Percentiles rank a stretch among this genome's conserved stretches.
Evolutionary conservation across 2,888 invertebrate genomes (phyloP).

Genomic region (Cephonodes hylas): DNA sequence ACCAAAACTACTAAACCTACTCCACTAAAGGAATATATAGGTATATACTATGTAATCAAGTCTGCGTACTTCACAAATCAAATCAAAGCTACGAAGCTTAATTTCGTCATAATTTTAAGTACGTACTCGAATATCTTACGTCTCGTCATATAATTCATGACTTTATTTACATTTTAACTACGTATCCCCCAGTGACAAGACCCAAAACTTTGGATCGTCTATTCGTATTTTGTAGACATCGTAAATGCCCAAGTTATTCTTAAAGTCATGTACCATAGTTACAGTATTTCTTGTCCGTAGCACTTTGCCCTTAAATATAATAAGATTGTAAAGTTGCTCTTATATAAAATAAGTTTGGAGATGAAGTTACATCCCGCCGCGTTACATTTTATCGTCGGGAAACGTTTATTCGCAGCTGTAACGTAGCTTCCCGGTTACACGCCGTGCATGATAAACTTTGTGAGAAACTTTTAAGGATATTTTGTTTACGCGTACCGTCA

Average conservation of each 20-base stretch:
- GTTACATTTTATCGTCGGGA: not conserved
- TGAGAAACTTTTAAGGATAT: not conserved
- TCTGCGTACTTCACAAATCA: no score
- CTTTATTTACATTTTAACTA: not conserved
- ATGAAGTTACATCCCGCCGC: not conserved
- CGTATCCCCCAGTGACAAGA: not conserved
- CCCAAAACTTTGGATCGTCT: not conserved
- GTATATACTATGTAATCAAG: no score
- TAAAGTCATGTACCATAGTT: not conserved
- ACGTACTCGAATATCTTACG: no score
- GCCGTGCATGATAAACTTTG: not conserved
- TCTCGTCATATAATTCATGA: not conserved
- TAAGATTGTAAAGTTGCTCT: not conserved
- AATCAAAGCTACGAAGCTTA: no score
- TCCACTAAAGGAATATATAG: no score
- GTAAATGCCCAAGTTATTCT: not conserved
- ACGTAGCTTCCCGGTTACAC: not conserved
- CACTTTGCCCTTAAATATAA: not conserved
- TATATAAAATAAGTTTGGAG: not conserved
- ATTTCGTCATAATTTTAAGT: no score
- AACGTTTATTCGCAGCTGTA: constrained; percentile 2
- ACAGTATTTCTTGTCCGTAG: not conserved
- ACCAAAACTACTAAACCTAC: no score
- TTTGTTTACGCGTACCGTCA: not conserved
- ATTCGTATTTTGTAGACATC: not conserved